These are phyloP conservation scores for Tanytarsus gracilentus DNA, from an alignment of 2,888 invertebrate genomes.

Conservation along the genomic window DNA sequence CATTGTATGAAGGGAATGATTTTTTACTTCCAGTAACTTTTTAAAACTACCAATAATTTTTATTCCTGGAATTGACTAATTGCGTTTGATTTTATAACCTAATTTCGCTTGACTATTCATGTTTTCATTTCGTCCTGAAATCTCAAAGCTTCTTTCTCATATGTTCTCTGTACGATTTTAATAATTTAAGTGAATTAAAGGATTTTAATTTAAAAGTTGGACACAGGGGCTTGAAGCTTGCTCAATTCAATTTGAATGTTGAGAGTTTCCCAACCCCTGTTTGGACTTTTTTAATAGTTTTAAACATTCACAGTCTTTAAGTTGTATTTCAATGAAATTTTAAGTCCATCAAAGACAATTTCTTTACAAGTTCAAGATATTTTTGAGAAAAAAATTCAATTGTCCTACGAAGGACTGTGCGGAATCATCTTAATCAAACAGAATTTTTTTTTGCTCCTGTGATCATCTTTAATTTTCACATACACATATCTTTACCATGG, in stretches of 20 bases:
- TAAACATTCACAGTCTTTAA: not conserved
- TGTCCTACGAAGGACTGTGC: too few relatives aligned
- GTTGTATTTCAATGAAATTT: not conserved
- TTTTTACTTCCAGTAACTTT: conserved; percentile 22
- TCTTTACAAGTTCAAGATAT: too few relatives aligned
- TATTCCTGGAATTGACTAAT: conserved; percentile 25
- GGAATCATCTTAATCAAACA: too few relatives aligned
- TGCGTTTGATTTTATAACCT: not conserved
- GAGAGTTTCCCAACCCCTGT: not conserved
- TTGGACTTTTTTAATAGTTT: not conserved
- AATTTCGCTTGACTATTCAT: conserved; percentile 1
- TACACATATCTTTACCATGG: too few relatives aligned
- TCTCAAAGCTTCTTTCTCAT: not conserved
- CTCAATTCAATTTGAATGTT: not conserved
- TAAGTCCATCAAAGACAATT: too few relatives aligned
- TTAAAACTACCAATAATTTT: not conserved
- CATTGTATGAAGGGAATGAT: conserved; percentile 10
- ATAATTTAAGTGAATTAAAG: not conserved
- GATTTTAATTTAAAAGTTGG: not conserved
- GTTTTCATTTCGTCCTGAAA: conserved; percentile 8
- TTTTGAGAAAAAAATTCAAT: not conserved
- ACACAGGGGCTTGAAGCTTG: not conserved
- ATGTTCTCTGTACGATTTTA: not conserved
- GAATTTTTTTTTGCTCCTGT: too few relatives aligned
- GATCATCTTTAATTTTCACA: too few relatives aligned